Conservation (phyloP, 1,140 invertebrate species). For the Drosophila oshimai region DNA sequence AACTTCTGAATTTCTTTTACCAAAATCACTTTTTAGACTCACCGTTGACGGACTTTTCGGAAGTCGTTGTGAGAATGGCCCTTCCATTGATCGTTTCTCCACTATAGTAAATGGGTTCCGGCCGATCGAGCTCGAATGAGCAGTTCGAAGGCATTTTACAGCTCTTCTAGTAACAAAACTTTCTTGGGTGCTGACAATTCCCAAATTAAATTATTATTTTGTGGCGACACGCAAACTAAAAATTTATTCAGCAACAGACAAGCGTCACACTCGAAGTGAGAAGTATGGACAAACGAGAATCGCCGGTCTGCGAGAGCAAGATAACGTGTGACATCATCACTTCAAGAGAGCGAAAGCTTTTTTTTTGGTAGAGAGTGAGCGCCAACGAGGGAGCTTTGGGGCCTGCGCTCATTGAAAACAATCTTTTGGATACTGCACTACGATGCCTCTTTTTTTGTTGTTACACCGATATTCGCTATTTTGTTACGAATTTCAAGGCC, state of each 20-base stretch:
- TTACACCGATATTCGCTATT: slow-evolving; percentile 1
- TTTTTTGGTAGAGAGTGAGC: not conserved
- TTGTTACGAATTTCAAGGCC: slow-evolving; percentile 11
- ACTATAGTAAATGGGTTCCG: slow-evolving; percentile 61
- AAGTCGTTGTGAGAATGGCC: slow-evolving; percentile 40
- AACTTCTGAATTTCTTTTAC: not conserved
- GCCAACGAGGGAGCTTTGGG: not conserved
- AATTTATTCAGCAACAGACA: not conserved
- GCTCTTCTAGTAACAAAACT: not conserved
- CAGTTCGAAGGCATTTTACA: slow-evolving; percentile 55
- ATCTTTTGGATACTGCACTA: not conserved
- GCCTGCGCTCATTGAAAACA: not conserved
- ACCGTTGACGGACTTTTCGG: slow-evolving; percentile 60
- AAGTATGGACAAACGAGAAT: not conserved
- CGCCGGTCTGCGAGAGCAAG: slow-evolving; percentile 1
- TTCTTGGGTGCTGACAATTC: not conserved
- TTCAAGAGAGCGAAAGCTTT: slow-evolving; percentile 8
- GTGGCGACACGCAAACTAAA: not conserved
- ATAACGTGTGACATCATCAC: slow-evolving; percentile 51
- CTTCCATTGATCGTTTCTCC: slow-evolving; percentile 68
- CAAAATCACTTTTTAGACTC: not conserved
- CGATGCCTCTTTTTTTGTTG: not conserved
- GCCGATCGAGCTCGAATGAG: slow-evolving; percentile 59
- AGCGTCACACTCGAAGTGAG: not conserved
- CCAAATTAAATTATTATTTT: slow-evolving; percentile 1